A percentile compares a stretch with the other conserved stretches of the same genome.
phyloP scores from a whole-genome alignment of 2,113 vertebrate species.

The Trinectes maculatus region DNA sequence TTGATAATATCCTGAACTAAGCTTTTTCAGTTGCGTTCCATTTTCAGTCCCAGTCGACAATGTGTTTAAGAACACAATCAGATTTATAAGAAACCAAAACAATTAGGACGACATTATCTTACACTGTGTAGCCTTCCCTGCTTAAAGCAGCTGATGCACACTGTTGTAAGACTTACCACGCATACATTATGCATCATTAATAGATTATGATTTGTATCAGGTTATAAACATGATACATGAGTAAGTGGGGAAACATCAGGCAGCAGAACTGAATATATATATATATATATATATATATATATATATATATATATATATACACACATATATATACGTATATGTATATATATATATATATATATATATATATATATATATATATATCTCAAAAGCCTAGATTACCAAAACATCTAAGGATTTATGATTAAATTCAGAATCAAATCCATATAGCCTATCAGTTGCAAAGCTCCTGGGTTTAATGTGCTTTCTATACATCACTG shows the following conservation, averaged over 20 bases:
- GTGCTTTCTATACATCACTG: too few species aligned
- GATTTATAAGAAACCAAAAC: not conserved
- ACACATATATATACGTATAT: too few species aligned
- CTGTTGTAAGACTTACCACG: not conserved
- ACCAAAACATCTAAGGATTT: too few species aligned
- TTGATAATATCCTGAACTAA: not conserved
- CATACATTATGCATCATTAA: not conserved
- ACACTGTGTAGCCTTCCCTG: not conserved
- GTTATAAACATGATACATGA: not conserved
- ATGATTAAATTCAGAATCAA: too few species aligned
- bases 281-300: too few species aligned
- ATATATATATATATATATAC: too few species aligned
- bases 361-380: too few species aligned
- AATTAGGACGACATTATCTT: not conserved
- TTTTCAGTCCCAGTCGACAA: conserved; percentile 14
- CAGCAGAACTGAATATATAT: too few species aligned
- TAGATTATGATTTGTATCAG: not conserved
- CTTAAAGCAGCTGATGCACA: not conserved
- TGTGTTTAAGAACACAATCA: not conserved
- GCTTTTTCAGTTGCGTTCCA: not conserved
- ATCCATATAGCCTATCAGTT: too few species aligned
- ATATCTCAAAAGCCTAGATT: too few species aligned
- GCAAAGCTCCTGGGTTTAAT: too few species aligned
- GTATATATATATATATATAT: too few species aligned
- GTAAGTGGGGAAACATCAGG: not conserved